phyloP scores from a whole-genome alignment of 2,797 vertebrate species.

The Mus spretus region DNA sequence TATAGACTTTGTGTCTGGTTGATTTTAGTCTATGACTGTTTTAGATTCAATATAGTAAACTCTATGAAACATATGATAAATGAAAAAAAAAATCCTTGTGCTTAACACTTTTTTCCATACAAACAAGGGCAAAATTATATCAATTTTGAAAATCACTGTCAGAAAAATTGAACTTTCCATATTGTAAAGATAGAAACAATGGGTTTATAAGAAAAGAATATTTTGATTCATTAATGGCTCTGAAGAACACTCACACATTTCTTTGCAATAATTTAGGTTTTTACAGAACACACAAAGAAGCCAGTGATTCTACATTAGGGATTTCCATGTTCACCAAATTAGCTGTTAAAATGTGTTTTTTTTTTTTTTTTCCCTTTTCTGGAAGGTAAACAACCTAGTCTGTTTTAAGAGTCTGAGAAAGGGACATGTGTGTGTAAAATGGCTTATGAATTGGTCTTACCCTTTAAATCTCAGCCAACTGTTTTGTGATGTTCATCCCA shows the following conservation, averaged over 20 bases:
- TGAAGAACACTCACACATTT: not conserved
- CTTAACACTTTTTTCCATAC: not conserved
- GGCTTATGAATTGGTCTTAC: slow-evolving; percentile 55
- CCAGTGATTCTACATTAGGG: not conserved
- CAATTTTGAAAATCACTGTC: not conserved
- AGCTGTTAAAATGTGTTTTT: not conserved
- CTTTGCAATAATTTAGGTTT: not conserved
- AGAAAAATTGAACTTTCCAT: not conserved
- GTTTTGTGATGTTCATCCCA: slow-evolving; percentile 35
- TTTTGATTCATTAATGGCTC: not conserved
- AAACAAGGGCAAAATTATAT: not conserved
- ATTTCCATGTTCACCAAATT: slow-evolving; percentile 13
- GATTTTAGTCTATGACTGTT: too few relatives aligned
- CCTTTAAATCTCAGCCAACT: slow-evolving; percentile 8
- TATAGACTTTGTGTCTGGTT: not conserved
- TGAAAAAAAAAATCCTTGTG: not conserved
- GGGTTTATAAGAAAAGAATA: not conserved
- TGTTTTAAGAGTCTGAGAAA: slow-evolving; percentile 25
- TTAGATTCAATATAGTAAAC: not conserved
- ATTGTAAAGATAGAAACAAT: not conserved
- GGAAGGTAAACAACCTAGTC: not conserved
- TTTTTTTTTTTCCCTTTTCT: not conserved
- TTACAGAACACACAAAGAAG: not conserved
- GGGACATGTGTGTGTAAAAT: slow-evolving; percentile 25
- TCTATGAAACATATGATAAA: not conserved